phyloP scores from a whole-genome alignment of 2,113 vertebrate species.

The Apteryx owenii region DNA sequence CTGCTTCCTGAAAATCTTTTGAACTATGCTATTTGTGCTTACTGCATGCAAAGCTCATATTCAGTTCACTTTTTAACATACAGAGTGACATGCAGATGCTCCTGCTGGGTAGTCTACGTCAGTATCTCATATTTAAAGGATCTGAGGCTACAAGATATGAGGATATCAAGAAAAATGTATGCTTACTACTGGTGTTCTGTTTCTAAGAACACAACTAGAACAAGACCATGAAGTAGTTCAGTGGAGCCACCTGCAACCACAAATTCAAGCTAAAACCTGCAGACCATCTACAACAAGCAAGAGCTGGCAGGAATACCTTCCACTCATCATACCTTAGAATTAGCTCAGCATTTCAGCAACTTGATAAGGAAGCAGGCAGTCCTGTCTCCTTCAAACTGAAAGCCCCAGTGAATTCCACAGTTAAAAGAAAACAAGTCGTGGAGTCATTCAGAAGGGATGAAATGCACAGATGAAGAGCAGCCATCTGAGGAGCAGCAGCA shows the following conservation, averaged over 20 bases:
- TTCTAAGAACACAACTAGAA: neutral
- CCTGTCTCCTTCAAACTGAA: neutral
- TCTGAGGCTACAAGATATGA: neutral
- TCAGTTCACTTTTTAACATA: neutral
- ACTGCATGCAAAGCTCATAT: neutral
- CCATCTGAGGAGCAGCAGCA: neutral
- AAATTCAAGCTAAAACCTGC: constrained; percentile 44
- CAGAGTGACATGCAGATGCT: neutral
- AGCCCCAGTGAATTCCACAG: neutral
- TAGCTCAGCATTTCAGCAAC: neutral
- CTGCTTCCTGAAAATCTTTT: neutral
- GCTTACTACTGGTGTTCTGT: neutral
- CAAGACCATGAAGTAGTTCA: neutral
- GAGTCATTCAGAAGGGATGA: neutral
- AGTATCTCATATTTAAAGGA: neutral
- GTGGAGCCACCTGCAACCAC: constrained; percentile 21
- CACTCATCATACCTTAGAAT: neutral
- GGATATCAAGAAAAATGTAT: neutral
- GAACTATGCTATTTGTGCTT: neutral
- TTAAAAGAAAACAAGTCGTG: neutral
- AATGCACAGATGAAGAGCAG: neutral
- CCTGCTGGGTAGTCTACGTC: neutral
- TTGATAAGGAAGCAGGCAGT: neutral
- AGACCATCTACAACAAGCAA: neutral
- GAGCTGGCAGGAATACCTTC: constrained; percentile 9